Evolutionary conservation across 2,888 invertebrate species (phyloP).

Genomic region (Onthophagus sagittarius): DNA sequence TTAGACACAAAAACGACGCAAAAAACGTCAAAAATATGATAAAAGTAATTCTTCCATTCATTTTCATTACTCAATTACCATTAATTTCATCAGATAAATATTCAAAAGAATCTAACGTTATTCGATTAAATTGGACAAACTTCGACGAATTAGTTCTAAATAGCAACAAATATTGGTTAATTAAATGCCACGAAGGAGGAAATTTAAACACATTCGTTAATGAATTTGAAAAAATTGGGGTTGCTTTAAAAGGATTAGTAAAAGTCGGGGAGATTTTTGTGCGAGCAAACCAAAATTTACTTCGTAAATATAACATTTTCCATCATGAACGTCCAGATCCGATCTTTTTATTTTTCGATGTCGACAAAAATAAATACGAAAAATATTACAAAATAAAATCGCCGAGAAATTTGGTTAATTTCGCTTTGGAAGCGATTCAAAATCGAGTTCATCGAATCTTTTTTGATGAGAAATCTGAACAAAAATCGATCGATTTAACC

Average conservation of each 20-base stretch:
- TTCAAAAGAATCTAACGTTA: background rate
- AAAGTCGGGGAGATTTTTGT: conserved; percentile 2
- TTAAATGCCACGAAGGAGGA: background rate
- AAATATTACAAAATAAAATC: background rate
- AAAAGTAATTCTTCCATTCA: background rate
- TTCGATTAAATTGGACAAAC: background rate
- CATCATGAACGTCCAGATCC: background rate
- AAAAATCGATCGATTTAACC: background rate
- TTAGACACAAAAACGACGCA: no score
- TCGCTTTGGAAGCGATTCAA: background rate
- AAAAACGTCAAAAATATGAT: background rate
- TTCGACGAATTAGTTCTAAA: background rate
- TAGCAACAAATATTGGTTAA: background rate
- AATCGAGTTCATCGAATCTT: background rate
- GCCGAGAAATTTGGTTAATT: background rate
- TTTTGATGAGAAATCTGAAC: background rate
- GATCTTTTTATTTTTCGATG: background rate
- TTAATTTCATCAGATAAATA: background rate
- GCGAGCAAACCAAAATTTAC: background rate
- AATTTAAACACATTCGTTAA: background rate
- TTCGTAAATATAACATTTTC: background rate
- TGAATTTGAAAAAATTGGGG: background rate
- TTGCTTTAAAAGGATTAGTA: conserved; percentile 2
- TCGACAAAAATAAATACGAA: background rate
- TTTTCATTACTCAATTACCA: background rate